A percentile compares a stretch with the other conserved stretches of the same genome.
Conservation (phyloP, 30 jellyfish, hydroid and myxozoan genomes). For the Clytia hemisphaerica region DNA sequence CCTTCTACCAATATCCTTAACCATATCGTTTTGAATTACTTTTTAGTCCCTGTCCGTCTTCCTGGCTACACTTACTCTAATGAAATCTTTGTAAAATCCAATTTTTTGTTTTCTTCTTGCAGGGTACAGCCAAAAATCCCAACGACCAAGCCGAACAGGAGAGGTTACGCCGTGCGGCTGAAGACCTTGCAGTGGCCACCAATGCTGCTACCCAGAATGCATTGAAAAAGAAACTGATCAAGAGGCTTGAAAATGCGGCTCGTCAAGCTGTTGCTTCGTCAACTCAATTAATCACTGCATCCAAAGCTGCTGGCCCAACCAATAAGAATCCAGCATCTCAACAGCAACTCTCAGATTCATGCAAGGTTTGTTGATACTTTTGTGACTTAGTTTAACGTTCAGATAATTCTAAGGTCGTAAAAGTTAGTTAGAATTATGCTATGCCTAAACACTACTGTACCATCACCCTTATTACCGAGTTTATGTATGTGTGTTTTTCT, state of each 20-base stretch:
- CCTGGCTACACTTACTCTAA: too few species aligned
- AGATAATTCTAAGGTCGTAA: too few species aligned
- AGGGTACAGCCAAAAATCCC: slow-evolving; percentile 18
- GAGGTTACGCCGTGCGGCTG: slow-evolving; percentile 6
- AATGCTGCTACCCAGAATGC: slow-evolving; percentile 29
- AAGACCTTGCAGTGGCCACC: not conserved
- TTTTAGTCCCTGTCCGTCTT: too few species aligned
- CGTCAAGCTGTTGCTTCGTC: slow-evolving; percentile 8
- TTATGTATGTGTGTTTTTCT: too few species aligned
- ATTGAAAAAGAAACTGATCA: not conserved
- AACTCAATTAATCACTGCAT: slow-evolving; percentile 15
- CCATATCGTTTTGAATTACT: not conserved
- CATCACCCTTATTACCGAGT: too few species aligned
- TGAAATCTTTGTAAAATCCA: too few species aligned
- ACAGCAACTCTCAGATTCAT: not conserved
- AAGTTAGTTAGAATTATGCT: too few species aligned
- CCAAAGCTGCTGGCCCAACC: slow-evolving; percentile 16
- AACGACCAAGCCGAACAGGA: slow-evolving; percentile 13
- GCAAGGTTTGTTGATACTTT: slow-evolving; percentile 22
- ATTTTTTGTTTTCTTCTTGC: too few species aligned
- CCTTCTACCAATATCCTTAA: too few species aligned
- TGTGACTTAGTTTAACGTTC: too few species aligned
- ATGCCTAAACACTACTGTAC: too few species aligned
- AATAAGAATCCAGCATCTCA: slow-evolving; percentile 15
- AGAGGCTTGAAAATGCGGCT: slow-evolving; percentile 10